phyloP scores from a whole-genome alignment of 2,113 vertebrate genomes.

The Meles meles region DNA sequence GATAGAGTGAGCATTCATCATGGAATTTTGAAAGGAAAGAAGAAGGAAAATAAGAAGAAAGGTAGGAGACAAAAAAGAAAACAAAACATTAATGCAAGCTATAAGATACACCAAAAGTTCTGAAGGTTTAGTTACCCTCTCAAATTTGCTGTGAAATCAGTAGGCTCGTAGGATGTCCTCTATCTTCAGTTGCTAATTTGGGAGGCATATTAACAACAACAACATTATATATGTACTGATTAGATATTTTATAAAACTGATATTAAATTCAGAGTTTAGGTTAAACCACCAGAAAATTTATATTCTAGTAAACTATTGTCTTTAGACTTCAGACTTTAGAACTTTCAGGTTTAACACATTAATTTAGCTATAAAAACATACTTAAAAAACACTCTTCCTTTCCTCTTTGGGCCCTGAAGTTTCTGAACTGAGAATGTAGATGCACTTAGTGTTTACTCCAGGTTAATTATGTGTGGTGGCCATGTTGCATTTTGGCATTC shows the following conservation, averaged over 20 bases:
- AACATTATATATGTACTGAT: neutral
- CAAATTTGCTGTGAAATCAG: neutral
- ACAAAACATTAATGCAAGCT: neutral
- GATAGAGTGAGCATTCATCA: neutral
- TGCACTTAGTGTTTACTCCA: neutral
- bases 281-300: neutral
- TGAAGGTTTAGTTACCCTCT: neutral
- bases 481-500: slow-evolving; percentile 12
- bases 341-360: neutral
- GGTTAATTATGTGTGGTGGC: slow-evolving; percentile 19
- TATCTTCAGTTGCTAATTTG: neutral
- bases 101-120: neutral
- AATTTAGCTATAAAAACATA: neutral
- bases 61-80: neutral
- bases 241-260: neutral
- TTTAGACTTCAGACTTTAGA: neutral
- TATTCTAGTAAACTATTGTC: neutral
- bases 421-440: neutral
- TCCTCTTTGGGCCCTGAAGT: neutral
- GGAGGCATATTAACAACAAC: neutral
- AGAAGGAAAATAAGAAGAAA: neutral
- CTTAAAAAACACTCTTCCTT: neutral
- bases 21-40: neutral
- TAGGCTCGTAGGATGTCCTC: neutral
- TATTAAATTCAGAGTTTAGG: neutral